Base-by-base conservation (phyloP, 2,113 vertebrate genomes). In the Physeter macrocephalus region DNA sequence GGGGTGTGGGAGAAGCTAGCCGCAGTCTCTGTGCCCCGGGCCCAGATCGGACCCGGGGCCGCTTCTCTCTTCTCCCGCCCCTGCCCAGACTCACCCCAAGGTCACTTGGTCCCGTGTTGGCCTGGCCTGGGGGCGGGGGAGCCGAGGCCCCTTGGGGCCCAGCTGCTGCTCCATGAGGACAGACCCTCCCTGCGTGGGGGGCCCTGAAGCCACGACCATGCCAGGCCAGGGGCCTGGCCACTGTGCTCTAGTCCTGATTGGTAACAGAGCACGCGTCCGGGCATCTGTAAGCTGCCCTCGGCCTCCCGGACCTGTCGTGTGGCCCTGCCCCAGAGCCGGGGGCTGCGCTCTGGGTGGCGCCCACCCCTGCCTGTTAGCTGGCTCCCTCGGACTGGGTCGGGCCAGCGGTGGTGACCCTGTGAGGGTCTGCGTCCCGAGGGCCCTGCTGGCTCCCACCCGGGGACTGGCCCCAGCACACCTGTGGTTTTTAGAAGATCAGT, bases 401-500 rank as follows among this genome's bases (percentile, higher is more conserved):
- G 7, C 3, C 34, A 6, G 34, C 1, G 2, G 3, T 17, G 64
- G 49, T 8, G 62, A 46, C 81, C 18, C 21, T 36, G 39, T n/a
- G 92, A n/a, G 12, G 72, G 61, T 23, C 61, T 21, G 46, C 20
- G 6, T 29, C 29, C 21, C 6, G 0, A 15, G 3, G 52, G 43
- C 12, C 39, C 72, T 23, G 39, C 14, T 18, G 18, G 62, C 25
- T 36, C 62, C 39, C n/a, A 0, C 7, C 43, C 0, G 5, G 1
- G 61, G 75, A 77, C 41, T 15, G 2, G n/a, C 21, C 77, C 72
- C 5, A 0, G 85, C 27, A 0, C 11, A 4, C 20, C 1, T 1
- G 0, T 27, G 34, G 5, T 8, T 27, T n/a, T 17, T 0, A 34
- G 36, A 36, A 27, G 62, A 13, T 25, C 34, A 0, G 12, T 0